Conservation (phyloP, 2,888 invertebrate species). For the Andrena marginata region DNA sequence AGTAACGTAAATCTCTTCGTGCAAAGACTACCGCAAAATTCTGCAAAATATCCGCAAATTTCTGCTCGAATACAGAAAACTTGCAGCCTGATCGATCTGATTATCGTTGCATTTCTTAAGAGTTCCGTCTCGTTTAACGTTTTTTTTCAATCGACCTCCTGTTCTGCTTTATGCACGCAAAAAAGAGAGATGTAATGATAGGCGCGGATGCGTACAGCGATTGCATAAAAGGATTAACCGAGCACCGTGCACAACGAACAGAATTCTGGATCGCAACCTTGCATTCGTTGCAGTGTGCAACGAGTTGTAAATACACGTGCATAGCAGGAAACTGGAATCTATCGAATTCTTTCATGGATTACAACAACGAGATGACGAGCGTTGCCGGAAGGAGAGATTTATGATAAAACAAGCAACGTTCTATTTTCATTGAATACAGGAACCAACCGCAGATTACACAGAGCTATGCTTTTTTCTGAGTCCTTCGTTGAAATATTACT, state of each 20-base stretch:
- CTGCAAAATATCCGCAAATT: too few relatives aligned
- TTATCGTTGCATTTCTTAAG: not conserved
- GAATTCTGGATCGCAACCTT: conserved; percentile 33
- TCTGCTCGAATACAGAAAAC: not conserved
- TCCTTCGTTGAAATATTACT: not conserved
- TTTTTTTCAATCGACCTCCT: conserved; percentile 1
- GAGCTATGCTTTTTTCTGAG: not conserved
- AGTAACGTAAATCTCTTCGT: not conserved
- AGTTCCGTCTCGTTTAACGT: not conserved
- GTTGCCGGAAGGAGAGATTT: not conserved
- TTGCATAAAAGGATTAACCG: conserved; percentile 49
- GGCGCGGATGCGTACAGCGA: conserved; percentile 41
- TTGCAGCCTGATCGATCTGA: conserved; percentile 14
- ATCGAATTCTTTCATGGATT: conserved; percentile 22
- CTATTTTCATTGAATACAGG: not conserved
- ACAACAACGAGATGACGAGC: not conserved
- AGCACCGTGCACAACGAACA: not conserved
- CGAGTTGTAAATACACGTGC: conserved; percentile 35
- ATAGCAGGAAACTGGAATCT: conserved; percentile 17
- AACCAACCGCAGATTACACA: not conserved
- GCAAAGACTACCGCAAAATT: not conserved
- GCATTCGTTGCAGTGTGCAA: conserved; percentile 14
- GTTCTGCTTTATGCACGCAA: conserved; percentile 10
- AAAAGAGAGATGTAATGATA: conserved; percentile 32
- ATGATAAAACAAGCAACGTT: not conserved